These are phyloP conservation scores for Perizoma flavofasciatum DNA, from an alignment of 2,888 invertebrate species.

Conservation along the genomic window DNA sequence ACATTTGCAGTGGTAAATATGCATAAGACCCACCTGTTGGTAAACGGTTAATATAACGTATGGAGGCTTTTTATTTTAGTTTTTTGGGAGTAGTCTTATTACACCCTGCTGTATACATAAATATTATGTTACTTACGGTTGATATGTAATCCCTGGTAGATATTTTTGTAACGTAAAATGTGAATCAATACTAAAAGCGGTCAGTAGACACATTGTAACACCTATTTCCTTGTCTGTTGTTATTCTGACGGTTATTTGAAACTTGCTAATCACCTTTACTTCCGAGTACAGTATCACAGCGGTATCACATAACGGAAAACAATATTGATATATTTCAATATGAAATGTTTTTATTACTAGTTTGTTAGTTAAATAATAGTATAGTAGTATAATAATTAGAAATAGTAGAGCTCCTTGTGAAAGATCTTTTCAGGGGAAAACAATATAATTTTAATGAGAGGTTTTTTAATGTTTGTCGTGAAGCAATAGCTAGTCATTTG, in stretches of 20 bases:
- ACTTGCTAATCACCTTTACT: conserved; percentile 15
- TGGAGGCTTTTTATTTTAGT: conserved; percentile 3
- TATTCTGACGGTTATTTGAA: conserved; percentile 26
- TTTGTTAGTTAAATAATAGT: too few relatives aligned
- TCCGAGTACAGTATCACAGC: too few relatives aligned
- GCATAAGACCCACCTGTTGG: not conserved
- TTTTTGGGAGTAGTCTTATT: too few relatives aligned
- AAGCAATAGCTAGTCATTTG: too few relatives aligned
- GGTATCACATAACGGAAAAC: conserved; percentile 21
- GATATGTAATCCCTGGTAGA: not conserved
- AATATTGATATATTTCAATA: not conserved
- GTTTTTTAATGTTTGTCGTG: too few relatives aligned
- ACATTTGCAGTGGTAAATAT: not conserved
- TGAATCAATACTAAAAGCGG: conserved; percentile 19
- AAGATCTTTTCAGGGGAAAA: too few relatives aligned
- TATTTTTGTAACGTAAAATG: not conserved
- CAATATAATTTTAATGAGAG: too few relatives aligned
- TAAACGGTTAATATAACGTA: conserved; percentile 54
- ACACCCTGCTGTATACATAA: too few relatives aligned
- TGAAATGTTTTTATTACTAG: not conserved
- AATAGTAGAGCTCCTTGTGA: too few relatives aligned
- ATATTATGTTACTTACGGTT: too few relatives aligned
- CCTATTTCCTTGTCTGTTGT: conserved; percentile 28
- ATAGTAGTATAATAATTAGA: too few relatives aligned
- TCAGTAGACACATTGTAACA: conserved; percentile 23